A percentile compares a stretch with the other conserved stretches of the same genome.
Evolutionary conservation across 2,113 vertebrate genomes (phyloP).

Genomic region (Cyphomyrus discorhynchus): DNA sequence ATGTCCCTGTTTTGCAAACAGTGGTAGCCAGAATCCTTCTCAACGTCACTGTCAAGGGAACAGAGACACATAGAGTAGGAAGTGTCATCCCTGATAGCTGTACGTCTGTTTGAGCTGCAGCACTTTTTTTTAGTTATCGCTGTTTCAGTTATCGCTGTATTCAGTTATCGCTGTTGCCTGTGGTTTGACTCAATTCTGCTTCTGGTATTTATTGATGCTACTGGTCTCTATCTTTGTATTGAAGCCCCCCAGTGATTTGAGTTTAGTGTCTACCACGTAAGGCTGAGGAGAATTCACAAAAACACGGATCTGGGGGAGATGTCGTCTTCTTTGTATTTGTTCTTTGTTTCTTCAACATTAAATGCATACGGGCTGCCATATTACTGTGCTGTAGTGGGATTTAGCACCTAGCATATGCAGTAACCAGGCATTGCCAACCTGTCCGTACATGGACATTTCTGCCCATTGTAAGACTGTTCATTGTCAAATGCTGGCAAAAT

Average conservation of each 20-base stretch:
- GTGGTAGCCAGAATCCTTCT: background rate
- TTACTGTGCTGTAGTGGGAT: background rate
- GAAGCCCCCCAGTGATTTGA: background rate
- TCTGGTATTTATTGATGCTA: background rate
- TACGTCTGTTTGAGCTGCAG: background rate
- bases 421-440: background rate
- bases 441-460: background rate
- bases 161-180: background rate
- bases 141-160: background rate
- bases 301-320: background rate
- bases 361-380: background rate
- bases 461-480: background rate
- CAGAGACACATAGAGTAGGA: background rate
- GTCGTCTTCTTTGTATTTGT: background rate
- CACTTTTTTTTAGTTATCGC: background rate
- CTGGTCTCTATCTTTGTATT: background rate
- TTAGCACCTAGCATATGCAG: background rate
- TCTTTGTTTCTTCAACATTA: background rate
- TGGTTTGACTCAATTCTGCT: background rate
- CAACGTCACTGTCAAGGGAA: background rate
- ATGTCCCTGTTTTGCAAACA: background rate
- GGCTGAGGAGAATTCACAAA: background rate
- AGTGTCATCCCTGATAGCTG: background rate
- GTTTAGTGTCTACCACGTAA: background rate
- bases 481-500: background rate